Percentiles rank a stretch among this genome's conserved stretches.
Evolutionary conservation across 2,797 vertebrate species (phyloP).

Genomic region (Anas capensis): DNA sequence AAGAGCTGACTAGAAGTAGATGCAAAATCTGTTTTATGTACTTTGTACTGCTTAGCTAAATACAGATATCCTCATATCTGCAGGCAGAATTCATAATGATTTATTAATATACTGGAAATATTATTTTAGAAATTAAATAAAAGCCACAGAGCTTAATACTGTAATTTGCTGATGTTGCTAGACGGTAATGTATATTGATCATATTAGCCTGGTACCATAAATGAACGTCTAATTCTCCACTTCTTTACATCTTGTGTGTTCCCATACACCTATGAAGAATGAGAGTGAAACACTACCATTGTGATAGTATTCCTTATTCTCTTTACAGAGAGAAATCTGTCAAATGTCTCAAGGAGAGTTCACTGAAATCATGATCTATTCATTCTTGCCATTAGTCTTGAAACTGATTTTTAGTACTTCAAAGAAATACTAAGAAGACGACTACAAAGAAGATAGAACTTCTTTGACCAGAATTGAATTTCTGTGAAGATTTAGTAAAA

Average conservation of each 20-base stretch:
- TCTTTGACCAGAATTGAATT: not conserved
- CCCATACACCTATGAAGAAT: not conserved
- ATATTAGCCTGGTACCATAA: not conserved
- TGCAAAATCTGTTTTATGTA: not conserved
- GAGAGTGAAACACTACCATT: not conserved
- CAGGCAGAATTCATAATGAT: not conserved
- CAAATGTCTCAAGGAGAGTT: not conserved
- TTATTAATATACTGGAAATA: not conserved
- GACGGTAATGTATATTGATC: not conserved
- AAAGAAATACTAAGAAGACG: too few relatives aligned
- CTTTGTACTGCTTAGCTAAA: not conserved
- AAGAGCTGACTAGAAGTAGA: not conserved
- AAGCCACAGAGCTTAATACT: not conserved
- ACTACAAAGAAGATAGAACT: not conserved
- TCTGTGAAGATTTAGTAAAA: not conserved
- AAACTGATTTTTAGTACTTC: not conserved
- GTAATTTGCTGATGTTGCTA: not conserved
- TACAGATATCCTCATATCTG: not conserved
- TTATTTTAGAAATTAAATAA: not conserved
- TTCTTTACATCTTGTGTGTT: not conserved
- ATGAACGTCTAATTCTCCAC: not conserved
- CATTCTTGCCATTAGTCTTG: rapidly evolving
- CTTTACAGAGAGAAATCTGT: not conserved
- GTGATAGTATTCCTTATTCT: not conserved
- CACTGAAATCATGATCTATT: not conserved